These are phyloP conservation scores for Leptopilina drosophilae DNA, from an alignment of 2,888 invertebrate genomes.

Conservation along the genomic window DNA sequence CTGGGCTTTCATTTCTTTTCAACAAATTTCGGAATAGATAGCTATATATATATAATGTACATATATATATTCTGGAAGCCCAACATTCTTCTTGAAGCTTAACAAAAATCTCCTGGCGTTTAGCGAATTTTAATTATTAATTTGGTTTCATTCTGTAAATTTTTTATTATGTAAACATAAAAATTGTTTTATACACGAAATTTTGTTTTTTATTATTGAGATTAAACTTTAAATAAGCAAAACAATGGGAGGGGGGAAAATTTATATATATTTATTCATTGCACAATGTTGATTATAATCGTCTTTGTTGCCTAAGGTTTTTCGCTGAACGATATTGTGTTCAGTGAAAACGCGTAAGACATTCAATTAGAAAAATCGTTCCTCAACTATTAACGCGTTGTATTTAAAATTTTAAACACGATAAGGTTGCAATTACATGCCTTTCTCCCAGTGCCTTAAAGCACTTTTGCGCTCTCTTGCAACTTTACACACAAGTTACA, in stretches of 20 bases:
- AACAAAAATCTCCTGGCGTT: neutral
- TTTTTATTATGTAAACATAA: too few species aligned
- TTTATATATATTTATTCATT: neutral
- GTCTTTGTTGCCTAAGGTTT: constrained; percentile 17
- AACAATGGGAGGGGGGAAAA: too few species aligned
- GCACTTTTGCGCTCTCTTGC: constrained; percentile 41
- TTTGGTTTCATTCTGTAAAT: too few species aligned
- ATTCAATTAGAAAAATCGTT: constrained; percentile 52
- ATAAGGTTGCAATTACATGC: constrained; percentile 47
- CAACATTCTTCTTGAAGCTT: constrained; percentile 6
- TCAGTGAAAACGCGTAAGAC: constrained; percentile 45
- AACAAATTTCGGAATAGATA: neutral
- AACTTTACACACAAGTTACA: constrained; percentile 41
- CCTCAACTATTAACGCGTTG: constrained; percentile 43
- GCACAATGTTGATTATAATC: constrained; percentile 21
- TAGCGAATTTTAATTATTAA: neutral
- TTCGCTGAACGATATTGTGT: constrained; percentile 8
- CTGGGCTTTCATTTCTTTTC: constrained; percentile 8
- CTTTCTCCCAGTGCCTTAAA: constrained; percentile 22
- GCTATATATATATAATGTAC: too few species aligned
- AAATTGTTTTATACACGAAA: too few species aligned
- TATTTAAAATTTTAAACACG: constrained; percentile 36
- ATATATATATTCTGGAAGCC: neutral
- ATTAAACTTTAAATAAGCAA: too few species aligned
- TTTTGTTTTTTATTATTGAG: too few species aligned